Percentiles rank a stretch among this genome's conserved stretches.
phyloP scores from a whole-genome alignment of 2,888 invertebrate genomes.

The Euclidia mi region DNA sequence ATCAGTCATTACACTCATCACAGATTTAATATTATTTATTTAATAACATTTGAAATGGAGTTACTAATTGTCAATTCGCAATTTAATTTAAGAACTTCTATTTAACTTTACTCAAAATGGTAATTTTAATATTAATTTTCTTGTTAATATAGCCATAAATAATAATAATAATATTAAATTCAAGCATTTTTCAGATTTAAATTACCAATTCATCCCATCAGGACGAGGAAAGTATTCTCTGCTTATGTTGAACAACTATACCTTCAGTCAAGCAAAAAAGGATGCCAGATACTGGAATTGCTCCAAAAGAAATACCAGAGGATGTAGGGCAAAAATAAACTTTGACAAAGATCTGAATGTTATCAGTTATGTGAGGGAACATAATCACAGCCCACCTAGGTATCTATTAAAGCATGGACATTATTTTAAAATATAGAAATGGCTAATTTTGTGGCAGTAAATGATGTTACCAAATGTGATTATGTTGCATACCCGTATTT shows the following conservation, averaged over 20 bases:
- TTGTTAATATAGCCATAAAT: constrained; percentile 1
- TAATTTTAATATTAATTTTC: background rate
- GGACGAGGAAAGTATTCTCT: constrained; percentile 52
- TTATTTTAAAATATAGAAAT: constrained; percentile 17
- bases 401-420: constrained; percentile 31
- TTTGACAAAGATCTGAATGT: constrained; percentile 44
- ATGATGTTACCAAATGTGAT: background rate
- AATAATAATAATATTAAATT: constrained; percentile 24
- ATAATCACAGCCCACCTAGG: constrained; percentile 56
- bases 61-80: too few relatives aligned
- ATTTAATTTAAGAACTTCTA: too few relatives aligned
- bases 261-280: constrained; percentile 54
- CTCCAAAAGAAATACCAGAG: constrained; percentile 46
- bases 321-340: constrained; percentile 57
- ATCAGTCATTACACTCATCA: too few relatives aligned
- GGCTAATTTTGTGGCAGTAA: background rate
- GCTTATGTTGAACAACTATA: constrained; percentile 49
- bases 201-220: constrained; percentile 60
- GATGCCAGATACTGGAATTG: constrained; percentile 60
- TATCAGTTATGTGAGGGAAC: constrained; percentile 38
- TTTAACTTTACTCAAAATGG: too few relatives aligned
- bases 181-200: constrained; percentile 42
- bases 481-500: too few relatives aligned
- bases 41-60: too few relatives aligned
- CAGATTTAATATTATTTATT: too few relatives aligned